Evolutionary conservation across 2,888 invertebrate genomes (phyloP).

Genomic region (Leptothorax acervorum): DNA sequence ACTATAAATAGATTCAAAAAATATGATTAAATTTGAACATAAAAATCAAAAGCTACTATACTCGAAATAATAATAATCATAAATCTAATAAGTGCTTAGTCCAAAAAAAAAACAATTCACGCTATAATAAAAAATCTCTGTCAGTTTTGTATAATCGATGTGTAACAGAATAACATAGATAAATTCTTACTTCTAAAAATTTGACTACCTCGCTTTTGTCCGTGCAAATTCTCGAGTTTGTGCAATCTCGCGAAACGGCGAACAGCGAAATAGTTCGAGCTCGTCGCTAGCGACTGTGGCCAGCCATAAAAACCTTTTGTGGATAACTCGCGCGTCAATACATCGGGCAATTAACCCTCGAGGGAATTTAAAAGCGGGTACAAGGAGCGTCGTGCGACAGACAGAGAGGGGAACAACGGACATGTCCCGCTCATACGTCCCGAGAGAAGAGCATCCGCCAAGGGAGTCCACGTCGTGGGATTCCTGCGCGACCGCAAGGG

Average conservation of each 20-base stretch:
- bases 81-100: not conserved
- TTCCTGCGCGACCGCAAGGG: slow-evolving; percentile 81
- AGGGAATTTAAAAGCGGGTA: slow-evolving; percentile 81
- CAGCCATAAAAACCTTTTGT: slow-evolving; percentile 73
- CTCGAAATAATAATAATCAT: not conserved
- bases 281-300: slow-evolving; percentile 57
- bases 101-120: not conserved
- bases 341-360: slow-evolving; percentile 84
- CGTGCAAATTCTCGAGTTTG: not conserved
- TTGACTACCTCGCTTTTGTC: not conserved
- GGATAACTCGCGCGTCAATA: slow-evolving; percentile 83
- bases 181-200: not conserved
- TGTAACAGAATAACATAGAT: not conserved
- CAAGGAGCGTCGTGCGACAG: slow-evolving; percentile 24
- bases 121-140: not conserved
- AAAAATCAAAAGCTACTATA: not conserved
- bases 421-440: slow-evolving; percentile 69
- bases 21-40: not conserved
- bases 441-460: slow-evolving; percentile 50
- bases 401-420: slow-evolving; percentile 48
- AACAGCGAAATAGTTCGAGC: not conserved
- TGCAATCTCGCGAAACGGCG: not conserved
- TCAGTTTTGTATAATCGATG: not conserved
- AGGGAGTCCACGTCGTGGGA: slow-evolving; percentile 64
- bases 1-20: not conserved